phyloP scores from a whole-genome alignment of 2,888 invertebrate genomes.

The Conomelus anceps region DNA sequence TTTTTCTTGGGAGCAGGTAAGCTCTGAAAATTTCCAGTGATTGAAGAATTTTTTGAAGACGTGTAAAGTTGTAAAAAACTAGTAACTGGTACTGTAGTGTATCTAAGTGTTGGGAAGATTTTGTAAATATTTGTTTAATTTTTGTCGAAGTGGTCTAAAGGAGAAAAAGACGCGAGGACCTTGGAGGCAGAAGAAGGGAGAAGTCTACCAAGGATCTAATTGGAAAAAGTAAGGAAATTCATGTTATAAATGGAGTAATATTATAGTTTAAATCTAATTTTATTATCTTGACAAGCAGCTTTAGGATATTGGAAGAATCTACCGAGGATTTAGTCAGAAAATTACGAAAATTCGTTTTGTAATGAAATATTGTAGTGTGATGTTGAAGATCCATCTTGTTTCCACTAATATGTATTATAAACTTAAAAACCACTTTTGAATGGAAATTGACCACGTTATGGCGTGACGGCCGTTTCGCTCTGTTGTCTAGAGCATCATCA shows the following conservation, averaged over 20 bases:
- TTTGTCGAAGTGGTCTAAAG: neutral
- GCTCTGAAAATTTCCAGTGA: neutral
- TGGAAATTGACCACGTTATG: no score
- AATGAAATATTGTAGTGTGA: neutral
- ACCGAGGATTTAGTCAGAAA: neutral
- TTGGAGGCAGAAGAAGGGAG: neutral
- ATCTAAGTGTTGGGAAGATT: neutral
- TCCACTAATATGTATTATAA: no score
- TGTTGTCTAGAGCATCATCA: no score
- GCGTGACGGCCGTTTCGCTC: no score
- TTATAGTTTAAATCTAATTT: no score
- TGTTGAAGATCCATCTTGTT: neutral
- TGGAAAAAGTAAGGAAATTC: no score
- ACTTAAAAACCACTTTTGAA: no score
- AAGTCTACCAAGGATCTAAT: no score
- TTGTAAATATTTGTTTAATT: neutral
- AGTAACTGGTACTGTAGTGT: neutral
- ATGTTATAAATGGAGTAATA: no score
- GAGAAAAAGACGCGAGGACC: no score
- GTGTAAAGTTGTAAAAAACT: neutral
- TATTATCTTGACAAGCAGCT: no score
- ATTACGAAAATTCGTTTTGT: neutral
- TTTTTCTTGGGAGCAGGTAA: neutral
- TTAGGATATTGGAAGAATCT: no score
- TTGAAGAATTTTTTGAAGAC: neutral